Base-by-base conservation (phyloP, 2,888 invertebrate species). In the Dichetophora obliterata region DNA sequence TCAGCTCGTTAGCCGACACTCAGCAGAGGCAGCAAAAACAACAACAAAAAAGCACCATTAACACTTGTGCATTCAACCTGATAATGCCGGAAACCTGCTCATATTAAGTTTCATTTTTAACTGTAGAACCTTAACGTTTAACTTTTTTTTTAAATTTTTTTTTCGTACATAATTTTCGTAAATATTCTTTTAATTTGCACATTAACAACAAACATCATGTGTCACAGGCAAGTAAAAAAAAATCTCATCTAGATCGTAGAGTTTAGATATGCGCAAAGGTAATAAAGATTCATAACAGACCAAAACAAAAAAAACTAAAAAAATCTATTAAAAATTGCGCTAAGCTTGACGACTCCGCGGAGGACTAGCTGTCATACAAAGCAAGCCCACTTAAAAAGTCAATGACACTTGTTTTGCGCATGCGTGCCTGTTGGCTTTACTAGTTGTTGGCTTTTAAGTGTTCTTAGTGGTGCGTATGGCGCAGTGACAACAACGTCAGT, bases 401-500 rank as follows among this genome's bases (percentile, higher is more conserved):
- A 66, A 66, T 66, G 66, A 66, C 66, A 66, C 66, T 59, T 34
- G 63, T 34, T 63, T 5, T n/a, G n/a, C 63, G 63, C n/a, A 31
- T 63, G 63, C 27, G 11, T 34, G 34, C 16, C 34, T 63, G 63
- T 34, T 27, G 24, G 2, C 24, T 43, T 43, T 11, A 14, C 11
- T 43, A 43, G 43, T 31, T 31, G 31, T 43, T 43, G 43, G 43
- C 43, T 43, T 43, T 43, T 43, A 1, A 43, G 43, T 43, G 43
- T 43, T 43, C 43, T 43, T 14, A 43, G 43, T 43, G 43, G 43
- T 43, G 43, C 43, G 43, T 43, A 43, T 43, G 43, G 43, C 43
- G 43, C 43, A 43, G 43, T 11, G 43, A 43, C 43, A 37, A 37
- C 37, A 43, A 43, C 43, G 43, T 14, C 43, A 11, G 43, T 14